Percentiles rank a stretch among this genome's conserved stretches.
Evolutionary conservation across 2,797 vertebrate genomes (phyloP).

Genomic region (Enteromius fasciolatus): DNA sequence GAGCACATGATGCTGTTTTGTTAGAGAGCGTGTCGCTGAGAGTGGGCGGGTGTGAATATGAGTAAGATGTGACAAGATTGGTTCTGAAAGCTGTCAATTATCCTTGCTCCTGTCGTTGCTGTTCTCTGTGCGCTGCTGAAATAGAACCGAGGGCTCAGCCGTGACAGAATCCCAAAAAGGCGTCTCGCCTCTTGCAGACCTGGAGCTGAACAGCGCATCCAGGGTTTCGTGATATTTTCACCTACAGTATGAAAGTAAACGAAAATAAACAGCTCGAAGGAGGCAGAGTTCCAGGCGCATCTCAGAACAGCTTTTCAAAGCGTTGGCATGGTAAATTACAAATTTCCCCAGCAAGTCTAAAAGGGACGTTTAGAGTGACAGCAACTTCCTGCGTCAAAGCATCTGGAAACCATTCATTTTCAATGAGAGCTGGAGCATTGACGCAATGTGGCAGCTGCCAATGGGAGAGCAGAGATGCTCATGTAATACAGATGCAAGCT

Average conservation of each 20-base stretch:
- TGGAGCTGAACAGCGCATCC: not conserved
- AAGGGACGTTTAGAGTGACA: not conserved
- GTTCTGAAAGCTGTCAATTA: constrained; percentile 69
- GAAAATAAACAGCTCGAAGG: not conserved
- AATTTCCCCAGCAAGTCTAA: constrained; percentile 1
- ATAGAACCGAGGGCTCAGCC: constrained; percentile 1
- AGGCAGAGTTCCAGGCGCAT: not conserved
- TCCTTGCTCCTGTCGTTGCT: constrained; percentile 45
- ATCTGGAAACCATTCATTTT: constrained; percentile 4
- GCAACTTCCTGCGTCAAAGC: not conserved
- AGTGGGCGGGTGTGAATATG: constrained; percentile 20
- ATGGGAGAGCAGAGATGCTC: not conserved
- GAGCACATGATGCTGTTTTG: constrained; percentile 23
- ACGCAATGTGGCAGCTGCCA: not conserved
- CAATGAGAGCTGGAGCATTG: not conserved
- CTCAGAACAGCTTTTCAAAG: not conserved
- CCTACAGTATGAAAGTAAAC: not conserved
- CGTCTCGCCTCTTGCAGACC: constrained; percentile 10
- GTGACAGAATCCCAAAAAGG: constrained; percentile 37
- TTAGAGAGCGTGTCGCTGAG: constrained; percentile 7
- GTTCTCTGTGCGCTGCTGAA: constrained; percentile 33
- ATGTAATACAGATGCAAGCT: not conserved
- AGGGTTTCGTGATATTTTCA: not conserved
- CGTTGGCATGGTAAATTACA: not conserved
- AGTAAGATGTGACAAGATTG: constrained; percentile 58